phyloP scores from a whole-genome alignment of 2,113 vertebrate genomes.

The Silurus glanis region DNA sequence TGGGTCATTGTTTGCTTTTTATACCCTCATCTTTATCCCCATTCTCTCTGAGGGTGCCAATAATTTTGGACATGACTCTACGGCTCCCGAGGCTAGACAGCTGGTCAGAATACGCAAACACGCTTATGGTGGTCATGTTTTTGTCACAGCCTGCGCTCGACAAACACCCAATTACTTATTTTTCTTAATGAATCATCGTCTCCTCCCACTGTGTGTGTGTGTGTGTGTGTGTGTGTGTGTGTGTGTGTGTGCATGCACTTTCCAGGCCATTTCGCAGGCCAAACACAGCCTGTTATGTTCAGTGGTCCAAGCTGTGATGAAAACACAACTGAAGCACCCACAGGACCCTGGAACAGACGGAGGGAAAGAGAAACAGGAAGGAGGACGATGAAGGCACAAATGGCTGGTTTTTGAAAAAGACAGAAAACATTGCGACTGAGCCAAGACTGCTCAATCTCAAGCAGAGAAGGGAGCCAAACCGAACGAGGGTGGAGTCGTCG shows the following conservation, averaged over 20 bases:
- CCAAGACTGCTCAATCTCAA: not conserved
- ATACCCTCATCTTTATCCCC: not conserved
- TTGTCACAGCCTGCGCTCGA: not conserved
- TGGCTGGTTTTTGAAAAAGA: not conserved
- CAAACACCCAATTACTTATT: slow-evolving; percentile 11
- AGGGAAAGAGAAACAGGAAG: slow-evolving; percentile 31
- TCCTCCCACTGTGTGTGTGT: not conserved
- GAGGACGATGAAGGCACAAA: slow-evolving; percentile 17
- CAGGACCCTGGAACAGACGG: slow-evolving; percentile 35
- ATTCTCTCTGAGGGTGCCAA: not conserved
- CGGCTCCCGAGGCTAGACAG: slow-evolving; percentile 14
- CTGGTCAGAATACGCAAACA: slow-evolving; percentile 36
- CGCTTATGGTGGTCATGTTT: slow-evolving; percentile 2
- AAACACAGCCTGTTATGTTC: slow-evolving; percentile 44
- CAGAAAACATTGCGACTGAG: slow-evolving; percentile 1
- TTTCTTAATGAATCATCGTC: not conserved
- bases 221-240: not conserved
- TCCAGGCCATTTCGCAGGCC: slow-evolving; percentile 22
- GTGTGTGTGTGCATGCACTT: not conserved
- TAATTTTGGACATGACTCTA: not conserved
- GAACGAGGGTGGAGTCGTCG: too few species aligned
- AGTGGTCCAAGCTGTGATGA: slow-evolving; percentile 44
- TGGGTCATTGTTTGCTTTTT: not conserved
- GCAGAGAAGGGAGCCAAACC: not conserved
- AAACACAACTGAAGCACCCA: slow-evolving; percentile 35